Base-by-base conservation (phyloP, 1,140 invertebrate genomes). In the Drosophila burlai region DNA sequence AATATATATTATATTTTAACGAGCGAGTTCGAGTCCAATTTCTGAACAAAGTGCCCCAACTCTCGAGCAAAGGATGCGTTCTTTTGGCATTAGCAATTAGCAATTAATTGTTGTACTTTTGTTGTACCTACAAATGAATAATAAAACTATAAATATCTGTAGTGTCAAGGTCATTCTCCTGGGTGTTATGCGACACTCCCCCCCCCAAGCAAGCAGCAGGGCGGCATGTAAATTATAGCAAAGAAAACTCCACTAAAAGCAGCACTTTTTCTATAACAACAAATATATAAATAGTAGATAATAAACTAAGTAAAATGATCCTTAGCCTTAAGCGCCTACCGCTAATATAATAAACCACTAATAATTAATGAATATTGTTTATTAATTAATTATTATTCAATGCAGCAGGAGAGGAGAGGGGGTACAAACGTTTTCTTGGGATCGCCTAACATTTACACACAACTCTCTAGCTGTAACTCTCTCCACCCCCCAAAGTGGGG, bases 281-380 rank as follows among this genome's bases (percentile, higher is more conserved):
- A n/a, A n/a, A 29, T 16, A 52, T 6, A 31, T 9, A 34, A 10
- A 10, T 34, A 34, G 7, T 4, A 34, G 0, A 34, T 34, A 52
- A 18, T 21, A 38, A 45, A 64, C 40, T 16, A 29, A 36, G 18
- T 8, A 21, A 81, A 77, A 82, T 63, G 71, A 76, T 62, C 68
- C 58, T 80, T 80, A 86, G 83, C 83, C 83, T 86, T 86, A 86
- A 78, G 74, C 73, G 65, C 65, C 54, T 78, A 78, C 50, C 74
- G 76, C 76, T 75, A 61, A 55, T 18, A 54, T 18, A 54, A 47
- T 46, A 75, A 62, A 52, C 16, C 24, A 45, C 34, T 62, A 61
- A 46, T 47, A 49, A 54, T 31, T 24, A 67, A 76, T 61, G 47
- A 69, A 34, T 26, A 26, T 2, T 26, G 21, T 9, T 49, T 26